A percentile compares a stretch with the other conserved stretches of the same genome.
phyloP scores from a whole-genome alignment of 1,140 invertebrate species.

The Hirudo medicinalis region DNA sequence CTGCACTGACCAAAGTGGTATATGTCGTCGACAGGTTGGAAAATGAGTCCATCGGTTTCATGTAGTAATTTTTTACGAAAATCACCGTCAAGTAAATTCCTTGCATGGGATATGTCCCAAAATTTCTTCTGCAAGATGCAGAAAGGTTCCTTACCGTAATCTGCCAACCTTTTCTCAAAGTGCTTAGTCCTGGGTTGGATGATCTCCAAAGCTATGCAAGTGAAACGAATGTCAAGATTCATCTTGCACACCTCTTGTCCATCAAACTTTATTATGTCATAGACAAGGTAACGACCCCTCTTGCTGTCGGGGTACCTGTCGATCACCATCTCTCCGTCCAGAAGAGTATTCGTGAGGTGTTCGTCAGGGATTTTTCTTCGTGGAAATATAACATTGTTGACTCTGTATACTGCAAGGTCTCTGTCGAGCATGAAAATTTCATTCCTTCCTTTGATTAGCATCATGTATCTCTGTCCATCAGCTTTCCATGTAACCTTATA shows the following conservation, averaged over 20 bases:
- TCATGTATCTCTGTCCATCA: constrained; percentile 94
- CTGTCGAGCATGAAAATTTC: constrained; percentile 87
- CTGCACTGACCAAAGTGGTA: constrained; percentile 68
- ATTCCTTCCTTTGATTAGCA: constrained; percentile 75
- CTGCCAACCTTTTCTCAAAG: not conserved
- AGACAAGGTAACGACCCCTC: constrained; percentile 79
- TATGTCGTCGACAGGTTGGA: constrained; percentile 72
- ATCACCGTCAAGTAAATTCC: constrained; percentile 62
- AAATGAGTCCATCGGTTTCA: constrained; percentile 93
- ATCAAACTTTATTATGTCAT: constrained; percentile 81
- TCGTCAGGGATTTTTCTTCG: constrained; percentile 55
- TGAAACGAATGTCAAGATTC: not conserved
- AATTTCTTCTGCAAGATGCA: not conserved
- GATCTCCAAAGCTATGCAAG: not conserved
- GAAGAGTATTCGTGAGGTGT: constrained; percentile 65
- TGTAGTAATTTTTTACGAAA: constrained; percentile 73
- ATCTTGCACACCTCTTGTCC: constrained; percentile 27
- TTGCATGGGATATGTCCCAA: constrained; percentile 14
- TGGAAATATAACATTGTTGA: constrained; percentile 64
- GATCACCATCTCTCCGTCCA: constrained; percentile 96
- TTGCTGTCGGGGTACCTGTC: constrained; percentile 55
- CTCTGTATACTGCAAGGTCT: constrained; percentile 84
- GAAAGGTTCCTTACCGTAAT: not conserved
- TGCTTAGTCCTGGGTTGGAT: constrained; percentile 1
- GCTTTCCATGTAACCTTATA: constrained; percentile 99